These are phyloP conservation scores for Harpagus bidentatus DNA, from an alignment of 2,113 vertebrate species.

Conservation along the genomic window DNA sequence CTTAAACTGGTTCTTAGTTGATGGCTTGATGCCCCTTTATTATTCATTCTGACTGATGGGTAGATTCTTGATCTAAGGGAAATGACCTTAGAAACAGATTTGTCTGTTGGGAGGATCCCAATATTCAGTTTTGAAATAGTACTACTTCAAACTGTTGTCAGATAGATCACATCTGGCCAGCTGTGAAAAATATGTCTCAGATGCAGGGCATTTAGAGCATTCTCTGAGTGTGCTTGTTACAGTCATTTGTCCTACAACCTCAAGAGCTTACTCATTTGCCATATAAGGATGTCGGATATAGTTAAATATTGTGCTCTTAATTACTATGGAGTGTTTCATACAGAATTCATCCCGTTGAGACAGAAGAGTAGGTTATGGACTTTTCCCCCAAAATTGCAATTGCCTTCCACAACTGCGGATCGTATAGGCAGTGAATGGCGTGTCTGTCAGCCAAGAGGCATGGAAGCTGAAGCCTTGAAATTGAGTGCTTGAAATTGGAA, in stretches of 20 bases:
- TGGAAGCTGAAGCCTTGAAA: neutral
- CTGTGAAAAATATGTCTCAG: neutral
- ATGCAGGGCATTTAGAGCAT: neutral
- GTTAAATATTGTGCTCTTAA: neutral
- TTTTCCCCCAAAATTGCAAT: neutral
- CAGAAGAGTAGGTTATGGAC: neutral
- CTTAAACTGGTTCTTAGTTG: neutral
- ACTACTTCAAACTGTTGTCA: neutral
- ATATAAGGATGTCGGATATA: neutral
- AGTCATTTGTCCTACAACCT: neutral
- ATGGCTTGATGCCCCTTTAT: neutral
- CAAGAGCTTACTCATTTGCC: neutral
- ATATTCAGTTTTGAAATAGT: neutral
- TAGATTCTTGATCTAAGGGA: neutral
- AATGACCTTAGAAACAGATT: neutral
- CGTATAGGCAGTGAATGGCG: neutral
- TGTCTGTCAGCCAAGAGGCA: neutral
- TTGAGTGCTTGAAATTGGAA: neutral
- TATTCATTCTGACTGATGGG: neutral
- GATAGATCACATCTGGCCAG: neutral
- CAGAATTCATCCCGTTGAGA: neutral
- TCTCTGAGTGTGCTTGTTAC: neutral
- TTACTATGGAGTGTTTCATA: neutral
- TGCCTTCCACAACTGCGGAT: neutral
- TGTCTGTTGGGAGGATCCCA: neutral